Percentiles rank a stretch among this genome's conserved stretches.
These are phyloP conservation scores for Pseudorectes ferrugineus DNA, from an alignment of 2,113 vertebrate genomes.

Conservation along the genomic window DNA sequence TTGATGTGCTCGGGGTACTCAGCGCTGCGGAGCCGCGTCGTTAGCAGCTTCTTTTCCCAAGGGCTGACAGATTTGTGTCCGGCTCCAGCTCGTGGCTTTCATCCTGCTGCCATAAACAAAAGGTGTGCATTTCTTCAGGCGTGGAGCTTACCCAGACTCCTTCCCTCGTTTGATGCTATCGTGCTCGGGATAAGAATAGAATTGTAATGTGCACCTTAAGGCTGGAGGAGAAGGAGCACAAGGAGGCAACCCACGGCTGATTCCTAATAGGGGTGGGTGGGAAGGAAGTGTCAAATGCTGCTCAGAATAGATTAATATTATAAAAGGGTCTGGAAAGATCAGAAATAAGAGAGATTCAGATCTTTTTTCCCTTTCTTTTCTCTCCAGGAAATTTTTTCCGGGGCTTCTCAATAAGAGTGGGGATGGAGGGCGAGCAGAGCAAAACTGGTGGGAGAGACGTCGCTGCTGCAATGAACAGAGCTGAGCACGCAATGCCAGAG, in stretches of 20 bases:
- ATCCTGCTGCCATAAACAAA: slow-evolving; percentile 38
- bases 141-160: background rate
- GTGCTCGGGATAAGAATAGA: background rate
- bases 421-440: background rate
- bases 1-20: background rate
- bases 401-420: background rate
- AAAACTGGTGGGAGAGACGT: background rate
- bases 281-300: slow-evolving; percentile 15
- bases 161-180: background rate
- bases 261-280: background rate
- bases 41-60: slow-evolving; percentile 31
- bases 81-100: background rate
- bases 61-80: slow-evolving; percentile 14
- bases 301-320: slow-evolving; percentile 35
- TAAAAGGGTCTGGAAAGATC: background rate
- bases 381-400: background rate
- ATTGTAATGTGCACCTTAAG: slow-evolving; percentile 18
- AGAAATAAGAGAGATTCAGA: background rate
- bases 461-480: background rate
- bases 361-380: background rate
- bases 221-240: background rate
- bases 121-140: slow-evolving; percentile 44
- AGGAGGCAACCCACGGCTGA: background rate
- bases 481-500: background rate
- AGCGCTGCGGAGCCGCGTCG: background rate